Evolutionary conservation across 2,888 invertebrate genomes (phyloP), one percentile per base, ranked within the genome.

Genomic region (Aromia moschata): DNA sequence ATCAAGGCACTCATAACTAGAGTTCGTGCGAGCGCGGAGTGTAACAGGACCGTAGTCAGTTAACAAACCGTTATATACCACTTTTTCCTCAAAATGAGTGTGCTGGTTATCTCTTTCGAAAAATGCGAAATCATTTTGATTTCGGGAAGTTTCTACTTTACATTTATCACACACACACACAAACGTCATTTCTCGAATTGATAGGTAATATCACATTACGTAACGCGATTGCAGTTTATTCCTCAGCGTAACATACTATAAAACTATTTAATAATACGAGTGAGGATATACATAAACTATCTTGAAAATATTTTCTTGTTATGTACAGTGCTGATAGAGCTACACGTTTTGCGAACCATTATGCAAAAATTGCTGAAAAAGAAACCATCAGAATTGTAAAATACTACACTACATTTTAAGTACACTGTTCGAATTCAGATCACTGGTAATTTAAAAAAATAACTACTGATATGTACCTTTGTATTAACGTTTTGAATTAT

Each of bases 311-410:
- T 17, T 30, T 38, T 20, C 25, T 37, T 17, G 16, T 55, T 79
- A 79, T 79, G 60, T 79, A 79, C 79, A 79, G 77, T 78, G 78
- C 77, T 75, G 72, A 65, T 73, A 69, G 73, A 78, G 79, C 77
- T 79, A 79, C 78, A 77, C 78, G 78, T 79, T 78, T 79, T 74
- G 75, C 79, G 78, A 79, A 79, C 79, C 77, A 75, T 73, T 64
- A 56, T 58, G 55, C 49, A 56, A 45, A 59, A 59, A 54, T 51
- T 55, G 51, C 52, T 54, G 56, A 57, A 62, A 55, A 62, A 56
- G 56, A 49, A 53, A 9, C 14, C 49, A 44, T 44, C 20, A 46
- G 49, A 65, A 58, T 51, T 40, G 58, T 49, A 52, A 56, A 59
- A 56, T 47, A 52, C 46, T 60, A 56, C 51, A 33, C 56, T 45